Percentiles rank a stretch among this genome's conserved stretches.
phyloP scores from a whole-genome alignment of 1,140 invertebrate species.

The Vollenhovia emeryi region DNA sequence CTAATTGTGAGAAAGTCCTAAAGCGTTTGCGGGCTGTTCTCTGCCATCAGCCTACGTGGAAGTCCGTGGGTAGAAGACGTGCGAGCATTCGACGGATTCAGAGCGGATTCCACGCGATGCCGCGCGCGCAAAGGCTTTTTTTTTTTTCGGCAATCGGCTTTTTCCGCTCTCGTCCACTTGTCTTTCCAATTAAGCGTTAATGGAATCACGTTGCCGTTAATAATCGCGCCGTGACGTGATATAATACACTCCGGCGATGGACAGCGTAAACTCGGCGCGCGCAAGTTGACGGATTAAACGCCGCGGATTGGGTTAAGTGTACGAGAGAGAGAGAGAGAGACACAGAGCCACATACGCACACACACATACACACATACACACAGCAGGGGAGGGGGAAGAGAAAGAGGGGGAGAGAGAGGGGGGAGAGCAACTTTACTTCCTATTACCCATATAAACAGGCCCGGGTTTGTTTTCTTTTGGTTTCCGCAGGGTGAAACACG shows the following conservation, averaged over 20 bases:
- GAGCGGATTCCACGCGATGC: too few relatives aligned
- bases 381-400: too few relatives aligned
- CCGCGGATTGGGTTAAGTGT: background rate
- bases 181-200: constrained; percentile 46
- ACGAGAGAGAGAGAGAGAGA: too few relatives aligned
- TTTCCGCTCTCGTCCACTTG: constrained; percentile 4
- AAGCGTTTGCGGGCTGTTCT: too few relatives aligned
- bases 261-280: background rate
- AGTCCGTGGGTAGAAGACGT: too few relatives aligned
- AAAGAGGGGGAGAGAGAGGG: too few relatives aligned
- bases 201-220: constrained; percentile 37
- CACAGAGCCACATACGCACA: too few relatives aligned
- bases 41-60: too few relatives aligned
- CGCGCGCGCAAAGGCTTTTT: background rate
- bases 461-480: background rate
- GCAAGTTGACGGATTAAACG: constrained; percentile 13
- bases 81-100: too few relatives aligned
- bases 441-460: background rate
- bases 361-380: too few relatives aligned
- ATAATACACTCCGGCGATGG: too few relatives aligned
- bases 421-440: background rate
- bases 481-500: background rate
- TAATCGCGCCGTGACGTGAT: constrained; percentile 1
- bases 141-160: constrained; percentile 23
- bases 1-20: too few relatives aligned